phyloP scores from a whole-genome alignment of 2,888 invertebrate genomes.

The Ephialtes manifestator region DNA sequence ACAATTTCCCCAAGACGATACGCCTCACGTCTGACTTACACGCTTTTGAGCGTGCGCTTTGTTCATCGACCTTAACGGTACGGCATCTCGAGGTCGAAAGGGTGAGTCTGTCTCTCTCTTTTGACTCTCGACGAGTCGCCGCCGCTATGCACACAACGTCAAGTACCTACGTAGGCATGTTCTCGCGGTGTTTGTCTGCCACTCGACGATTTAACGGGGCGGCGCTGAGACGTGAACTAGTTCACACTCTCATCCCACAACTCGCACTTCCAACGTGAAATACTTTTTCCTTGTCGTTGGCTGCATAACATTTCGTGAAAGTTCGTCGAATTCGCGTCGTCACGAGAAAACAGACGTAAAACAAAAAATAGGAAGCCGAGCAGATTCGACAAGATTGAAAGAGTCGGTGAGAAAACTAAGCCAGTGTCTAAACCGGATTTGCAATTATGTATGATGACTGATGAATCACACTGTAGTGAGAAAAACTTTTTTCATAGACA shows the following conservation, averaged over 20 bases:
- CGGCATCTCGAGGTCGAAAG: constrained; percentile 61
- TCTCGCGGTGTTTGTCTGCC: constrained; percentile 44
- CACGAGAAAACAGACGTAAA: constrained; percentile 12
- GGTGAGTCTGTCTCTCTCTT: constrained; percentile 32
- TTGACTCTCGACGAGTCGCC: constrained; percentile 39
- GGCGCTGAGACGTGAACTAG: constrained; percentile 51
- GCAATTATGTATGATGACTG: constrained; percentile 22
- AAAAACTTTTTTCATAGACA: background rate
- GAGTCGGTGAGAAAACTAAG: constrained; percentile 4
- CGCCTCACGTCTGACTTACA: constrained; percentile 4
- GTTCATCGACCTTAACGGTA: constrained; percentile 60
- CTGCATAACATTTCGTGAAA: constrained; percentile 54
- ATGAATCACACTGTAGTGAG: background rate
- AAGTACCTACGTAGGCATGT: constrained; percentile 16
- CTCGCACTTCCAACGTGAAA: constrained; percentile 33
- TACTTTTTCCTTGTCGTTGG: constrained; percentile 36
- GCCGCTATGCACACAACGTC: background rate
- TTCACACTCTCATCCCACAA: constrained; percentile 38
- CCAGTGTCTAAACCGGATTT: constrained; percentile 8
- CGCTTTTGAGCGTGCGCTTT: constrained; percentile 3
- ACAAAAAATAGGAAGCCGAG: constrained; percentile 9
- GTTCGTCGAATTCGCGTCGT: constrained; percentile 41
- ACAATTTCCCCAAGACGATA: constrained; percentile 35
- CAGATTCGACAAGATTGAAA: background rate
- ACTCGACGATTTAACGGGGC: constrained; percentile 36